Conservation (phyloP, 2,797 vertebrate species). For the Amblyopsis hoosieri region DNA sequence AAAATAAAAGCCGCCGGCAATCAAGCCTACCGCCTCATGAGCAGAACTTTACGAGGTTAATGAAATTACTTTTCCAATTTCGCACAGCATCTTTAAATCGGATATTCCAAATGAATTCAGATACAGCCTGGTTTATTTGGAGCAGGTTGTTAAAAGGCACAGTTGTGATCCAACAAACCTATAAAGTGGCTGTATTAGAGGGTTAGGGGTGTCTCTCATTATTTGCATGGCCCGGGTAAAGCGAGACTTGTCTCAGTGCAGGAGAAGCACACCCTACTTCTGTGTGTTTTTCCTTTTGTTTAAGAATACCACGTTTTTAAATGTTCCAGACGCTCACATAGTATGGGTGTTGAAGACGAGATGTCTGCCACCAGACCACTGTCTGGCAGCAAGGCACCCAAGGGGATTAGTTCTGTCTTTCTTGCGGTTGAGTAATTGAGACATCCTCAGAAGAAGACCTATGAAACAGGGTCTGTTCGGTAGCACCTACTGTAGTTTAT, state of each 20-base stretch:
- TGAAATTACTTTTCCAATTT: conserved; percentile 21
- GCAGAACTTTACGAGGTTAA: conserved; percentile 28
- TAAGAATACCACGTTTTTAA: conserved; percentile 13
- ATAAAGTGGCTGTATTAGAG: conserved; percentile 50
- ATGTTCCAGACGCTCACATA: conserved; percentile 33
- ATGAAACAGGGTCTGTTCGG: conserved; percentile 62
- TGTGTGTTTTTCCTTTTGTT: conserved; percentile 43
- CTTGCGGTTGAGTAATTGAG: conserved; percentile 61
- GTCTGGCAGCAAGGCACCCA: conserved; percentile 38
- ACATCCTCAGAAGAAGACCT: conserved; percentile 61
- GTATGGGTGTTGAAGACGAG: conserved; percentile 20
- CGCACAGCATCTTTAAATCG: conserved; percentile 15
- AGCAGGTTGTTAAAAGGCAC: conserved; percentile 13
- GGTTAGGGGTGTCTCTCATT: conserved; percentile 22
- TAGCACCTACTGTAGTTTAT: conserved; percentile 61
- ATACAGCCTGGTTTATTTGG: conserved; percentile 8
- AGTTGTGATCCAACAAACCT: conserved; percentile 19
- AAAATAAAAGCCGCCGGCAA: conserved; percentile 28
- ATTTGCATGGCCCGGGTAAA: conserved; percentile 22
- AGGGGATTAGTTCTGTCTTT: not conserved
- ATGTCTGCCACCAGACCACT: conserved; percentile 47
- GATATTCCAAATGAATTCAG: conserved; percentile 27
- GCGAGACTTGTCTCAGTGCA: conserved; percentile 32
- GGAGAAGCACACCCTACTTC: conserved; percentile 22
- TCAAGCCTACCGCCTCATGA: conserved; percentile 16